Conservation (phyloP, 2,888 invertebrate genomes). For the Lagria hirta region DNA sequence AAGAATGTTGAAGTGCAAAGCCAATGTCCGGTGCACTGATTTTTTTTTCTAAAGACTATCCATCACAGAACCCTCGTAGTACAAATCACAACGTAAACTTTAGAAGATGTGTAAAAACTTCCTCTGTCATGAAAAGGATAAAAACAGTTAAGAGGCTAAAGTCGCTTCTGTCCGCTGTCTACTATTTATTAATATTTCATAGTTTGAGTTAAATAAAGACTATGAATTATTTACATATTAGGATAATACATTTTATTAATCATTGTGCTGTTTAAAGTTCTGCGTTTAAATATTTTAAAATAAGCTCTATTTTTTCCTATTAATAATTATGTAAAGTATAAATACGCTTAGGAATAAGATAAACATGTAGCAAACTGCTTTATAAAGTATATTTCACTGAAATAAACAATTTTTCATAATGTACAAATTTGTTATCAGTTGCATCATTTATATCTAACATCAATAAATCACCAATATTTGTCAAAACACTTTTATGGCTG, state of each 20-base stretch:
- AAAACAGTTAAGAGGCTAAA: constrained; percentile 13
- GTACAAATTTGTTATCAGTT: constrained; percentile 25
- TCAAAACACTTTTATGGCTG: no score
- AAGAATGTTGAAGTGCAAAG: constrained; percentile 22
- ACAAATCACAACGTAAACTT: constrained; percentile 22
- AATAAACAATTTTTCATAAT: constrained; percentile 27
- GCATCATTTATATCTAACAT: constrained; percentile 28
- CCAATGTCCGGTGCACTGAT: constrained; percentile 26
- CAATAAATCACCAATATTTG: constrained; percentile 25
- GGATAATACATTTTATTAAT: constrained; percentile 14
- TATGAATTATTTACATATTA: constrained; percentile 18
- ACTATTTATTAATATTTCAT: constrained; percentile 23
- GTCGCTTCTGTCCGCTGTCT: constrained; percentile 5
- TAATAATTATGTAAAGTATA: neutral
- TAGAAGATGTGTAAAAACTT: constrained; percentile 13
- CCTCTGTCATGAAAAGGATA: constrained; percentile 6
- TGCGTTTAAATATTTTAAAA: no score
- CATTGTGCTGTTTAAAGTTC: constrained; percentile 15
- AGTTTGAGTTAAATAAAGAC: constrained; percentile 10
- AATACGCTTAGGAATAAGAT: no score
- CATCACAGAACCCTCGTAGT: constrained; percentile 18
- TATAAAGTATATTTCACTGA: no score
- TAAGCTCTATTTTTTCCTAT: neutral
- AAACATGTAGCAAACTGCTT: no score
- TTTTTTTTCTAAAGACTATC: constrained; percentile 20